Evolutionary conservation across 2,888 invertebrate genomes (phyloP).

Genomic region (Amblyteles armatorius): DNA sequence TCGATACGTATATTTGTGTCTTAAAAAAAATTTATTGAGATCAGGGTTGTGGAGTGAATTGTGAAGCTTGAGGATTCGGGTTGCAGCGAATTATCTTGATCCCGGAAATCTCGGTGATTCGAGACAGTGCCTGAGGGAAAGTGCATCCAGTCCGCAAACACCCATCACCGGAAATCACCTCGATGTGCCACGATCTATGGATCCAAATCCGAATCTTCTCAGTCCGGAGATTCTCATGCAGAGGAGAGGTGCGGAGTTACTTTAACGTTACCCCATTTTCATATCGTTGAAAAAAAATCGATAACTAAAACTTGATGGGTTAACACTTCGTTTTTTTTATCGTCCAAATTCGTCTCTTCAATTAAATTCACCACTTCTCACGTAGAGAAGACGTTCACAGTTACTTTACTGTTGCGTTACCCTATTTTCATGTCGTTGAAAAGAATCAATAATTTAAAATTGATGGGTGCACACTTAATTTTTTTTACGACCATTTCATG

Average conservation of each 20-base stretch:
- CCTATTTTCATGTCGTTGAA: not conserved
- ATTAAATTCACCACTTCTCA: constrained; percentile 83
- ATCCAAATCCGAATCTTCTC: constrained; percentile 92
- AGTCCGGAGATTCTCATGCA: constrained; percentile 92
- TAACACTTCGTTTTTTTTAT: no score
- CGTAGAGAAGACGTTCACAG: constrained; percentile 88
- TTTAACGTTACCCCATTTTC: not conserved
- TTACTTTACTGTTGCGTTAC: not conserved
- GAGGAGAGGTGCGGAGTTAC: constrained; percentile 86
- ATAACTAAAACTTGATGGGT: no score
- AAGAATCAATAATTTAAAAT: not conserved
- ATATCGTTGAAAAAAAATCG: not conserved
- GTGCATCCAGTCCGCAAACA: constrained; percentile 86
- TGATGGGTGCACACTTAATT: no score
- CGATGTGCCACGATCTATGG: constrained; percentile 90
- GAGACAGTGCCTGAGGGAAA: constrained; percentile 88
- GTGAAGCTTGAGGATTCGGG: constrained; percentile 65
- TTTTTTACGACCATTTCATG: no score
- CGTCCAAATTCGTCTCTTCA: no score
- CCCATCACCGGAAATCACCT: constrained; percentile 90
- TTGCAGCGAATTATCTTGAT: constrained; percentile 86
- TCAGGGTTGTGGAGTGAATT: constrained; percentile 4
- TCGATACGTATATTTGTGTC: not conserved
- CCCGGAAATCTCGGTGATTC: constrained; percentile 86
- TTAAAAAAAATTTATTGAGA: not conserved